phyloP scores from a whole-genome alignment of 2,888 invertebrate genomes.

The Corbicula japonica region DNA sequence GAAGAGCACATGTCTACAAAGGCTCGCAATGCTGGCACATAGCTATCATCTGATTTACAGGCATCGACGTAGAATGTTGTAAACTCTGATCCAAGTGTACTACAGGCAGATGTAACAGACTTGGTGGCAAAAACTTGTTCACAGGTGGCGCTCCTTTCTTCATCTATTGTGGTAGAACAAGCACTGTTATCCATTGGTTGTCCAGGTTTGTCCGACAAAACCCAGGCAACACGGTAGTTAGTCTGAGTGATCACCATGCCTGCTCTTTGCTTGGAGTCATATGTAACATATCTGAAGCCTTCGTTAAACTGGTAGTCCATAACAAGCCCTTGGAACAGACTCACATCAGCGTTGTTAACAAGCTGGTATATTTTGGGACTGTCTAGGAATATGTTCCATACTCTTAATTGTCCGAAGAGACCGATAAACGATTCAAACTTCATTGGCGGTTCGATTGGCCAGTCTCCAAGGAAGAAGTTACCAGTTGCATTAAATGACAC shows the following conservation, averaged over 20 bases:
- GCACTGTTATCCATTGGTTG: background rate
- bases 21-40: slow-evolving; percentile 52
- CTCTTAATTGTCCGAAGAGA: slow-evolving; percentile 61
- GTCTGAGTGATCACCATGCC: slow-evolving; percentile 36
- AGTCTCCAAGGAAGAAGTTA: slow-evolving; percentile 62
- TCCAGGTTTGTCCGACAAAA: slow-evolving; percentile 46
- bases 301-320: slow-evolving; percentile 51
- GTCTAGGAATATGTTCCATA: slow-evolving; percentile 66
- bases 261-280: slow-evolving; percentile 34
- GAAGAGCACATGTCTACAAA: slow-evolving; percentile 65
- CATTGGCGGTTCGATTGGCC: slow-evolving; percentile 55
- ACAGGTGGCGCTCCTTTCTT: slow-evolving; percentile 23
- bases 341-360: slow-evolving; percentile 15
- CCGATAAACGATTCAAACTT: slow-evolving; percentile 49
- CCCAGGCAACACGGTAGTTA: slow-evolving; percentile 44
- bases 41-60: slow-evolving; percentile 52
- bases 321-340: slow-evolving; percentile 20
- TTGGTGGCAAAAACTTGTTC: slow-evolving; percentile 19
- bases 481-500: slow-evolving; percentile 47
- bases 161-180: slow-evolving; percentile 2
- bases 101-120: slow-evolving; percentile 36
- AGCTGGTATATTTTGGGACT: slow-evolving; percentile 25
- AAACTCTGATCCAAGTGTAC: slow-evolving; percentile 32
- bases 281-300: slow-evolving; percentile 49
- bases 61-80: slow-evolving; percentile 41